Evolutionary conservation across 2,797 vertebrate genomes (phyloP).

Genomic region (Coccyzus lansbergi): DNA sequence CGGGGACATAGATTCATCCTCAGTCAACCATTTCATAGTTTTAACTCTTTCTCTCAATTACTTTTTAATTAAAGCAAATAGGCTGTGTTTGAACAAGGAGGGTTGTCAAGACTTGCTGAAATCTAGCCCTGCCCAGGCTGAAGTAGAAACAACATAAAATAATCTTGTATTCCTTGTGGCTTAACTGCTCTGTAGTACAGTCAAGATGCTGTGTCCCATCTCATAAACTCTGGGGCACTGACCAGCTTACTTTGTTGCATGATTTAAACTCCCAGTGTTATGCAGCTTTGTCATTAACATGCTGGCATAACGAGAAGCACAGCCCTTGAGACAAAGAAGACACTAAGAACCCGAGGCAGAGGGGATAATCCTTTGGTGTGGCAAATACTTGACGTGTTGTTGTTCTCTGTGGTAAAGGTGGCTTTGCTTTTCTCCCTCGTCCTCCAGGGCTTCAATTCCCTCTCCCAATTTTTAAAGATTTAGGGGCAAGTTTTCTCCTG

Average conservation of each 20-base stretch:
- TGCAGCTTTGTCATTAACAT: background rate
- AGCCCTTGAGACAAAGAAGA: background rate
- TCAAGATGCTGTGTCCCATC: background rate
- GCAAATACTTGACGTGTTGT: background rate
- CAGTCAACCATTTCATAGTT: background rate
- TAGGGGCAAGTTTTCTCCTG: background rate
- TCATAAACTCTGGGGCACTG: background rate
- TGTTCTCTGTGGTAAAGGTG: background rate
- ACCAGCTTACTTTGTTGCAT: background rate
- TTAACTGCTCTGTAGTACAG: background rate
- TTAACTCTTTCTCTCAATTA: constrained; percentile 1
- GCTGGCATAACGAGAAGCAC: background rate
- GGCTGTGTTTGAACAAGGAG: background rate
- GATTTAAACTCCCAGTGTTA: background rate
- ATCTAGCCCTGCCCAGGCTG: constrained; percentile 4
- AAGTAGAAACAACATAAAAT: background rate
- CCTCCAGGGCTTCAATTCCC: background rate
- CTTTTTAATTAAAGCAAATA: constrained; percentile 24
- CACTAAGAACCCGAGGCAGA: background rate
- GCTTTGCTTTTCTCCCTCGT: background rate
- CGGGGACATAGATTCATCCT: background rate
- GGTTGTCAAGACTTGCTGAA: constrained; percentile 15
- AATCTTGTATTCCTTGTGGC: background rate
- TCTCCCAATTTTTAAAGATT: background rate
- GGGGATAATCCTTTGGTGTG: background rate